These are phyloP conservation scores for Sturmia bella DNA, from an alignment of 2,888 invertebrate genomes.

Conservation along the genomic window DNA sequence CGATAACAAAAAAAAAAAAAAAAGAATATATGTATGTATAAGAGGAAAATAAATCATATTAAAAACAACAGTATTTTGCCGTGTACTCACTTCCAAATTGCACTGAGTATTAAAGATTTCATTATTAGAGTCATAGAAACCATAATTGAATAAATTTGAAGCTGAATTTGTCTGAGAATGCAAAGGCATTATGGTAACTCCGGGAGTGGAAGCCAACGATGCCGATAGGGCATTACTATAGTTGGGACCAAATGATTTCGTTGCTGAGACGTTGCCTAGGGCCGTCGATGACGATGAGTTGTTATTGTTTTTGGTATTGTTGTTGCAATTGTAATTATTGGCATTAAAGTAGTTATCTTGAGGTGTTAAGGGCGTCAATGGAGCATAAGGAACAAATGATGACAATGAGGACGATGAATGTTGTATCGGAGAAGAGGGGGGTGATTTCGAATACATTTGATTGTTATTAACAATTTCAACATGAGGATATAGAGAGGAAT, in stretches of 20 bases:
- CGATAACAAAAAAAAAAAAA: slow-evolving; percentile 61
- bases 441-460: slow-evolving; percentile 59
- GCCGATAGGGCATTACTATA: slow-evolving; percentile 77
- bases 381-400: slow-evolving; percentile 43
- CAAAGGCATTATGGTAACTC: slow-evolving; percentile 75
- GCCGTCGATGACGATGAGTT: slow-evolving; percentile 52
- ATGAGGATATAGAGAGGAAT: slow-evolving; percentile 62
- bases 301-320: slow-evolving; percentile 44
- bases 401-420: slow-evolving; percentile 51
- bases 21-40: slow-evolving; percentile 22
- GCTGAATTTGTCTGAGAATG: slow-evolving; percentile 62
- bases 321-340: slow-evolving; percentile 29
- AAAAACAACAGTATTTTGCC: slow-evolving; percentile 43
- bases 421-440: slow-evolving; percentile 61
- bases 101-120: slow-evolving; percentile 71
- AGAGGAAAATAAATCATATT: slow-evolving; percentile 27
- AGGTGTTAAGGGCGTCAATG: slow-evolving; percentile 46
- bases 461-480: slow-evolving; percentile 66
- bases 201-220: slow-evolving; percentile 77
- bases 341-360: slow-evolving; percentile 46
- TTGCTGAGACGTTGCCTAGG: slow-evolving; percentile 41
- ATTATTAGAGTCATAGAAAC: slow-evolving; percentile 69
- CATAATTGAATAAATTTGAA: slow-evolving; percentile 71
- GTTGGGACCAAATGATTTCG: slow-evolving; percentile 70
- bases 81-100: slow-evolving; percentile 78